These are phyloP conservation scores for Sorex fumeus DNA, from an alignment of 2,113 vertebrate species.

Conservation along the genomic window DNA sequence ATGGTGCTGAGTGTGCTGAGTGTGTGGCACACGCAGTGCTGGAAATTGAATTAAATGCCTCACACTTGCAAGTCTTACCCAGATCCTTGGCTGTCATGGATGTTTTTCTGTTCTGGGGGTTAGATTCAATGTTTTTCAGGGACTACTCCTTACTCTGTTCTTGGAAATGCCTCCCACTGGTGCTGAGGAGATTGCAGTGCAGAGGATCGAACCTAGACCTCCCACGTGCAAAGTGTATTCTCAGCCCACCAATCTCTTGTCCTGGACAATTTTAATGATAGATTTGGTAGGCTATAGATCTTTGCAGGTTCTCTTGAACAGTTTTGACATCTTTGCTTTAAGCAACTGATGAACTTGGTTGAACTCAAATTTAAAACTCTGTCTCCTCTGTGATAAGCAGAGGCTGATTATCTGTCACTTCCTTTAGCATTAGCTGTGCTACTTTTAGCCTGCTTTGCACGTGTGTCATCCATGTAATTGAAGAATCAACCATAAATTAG, in stretches of 20 bases:
- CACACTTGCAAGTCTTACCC: too few species aligned
- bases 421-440: neutral
- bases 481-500: neutral
- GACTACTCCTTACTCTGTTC: too few species aligned
- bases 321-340: neutral
- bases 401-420: neutral
- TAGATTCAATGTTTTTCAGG: too few species aligned
- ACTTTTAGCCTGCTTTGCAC: neutral
- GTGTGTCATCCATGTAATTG: neutral
- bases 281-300: neutral
- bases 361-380: conserved; percentile 5
- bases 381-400: neutral
- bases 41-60: too few species aligned
- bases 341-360: neutral
- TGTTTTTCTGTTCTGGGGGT: too few species aligned
- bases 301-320: neutral
- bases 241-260: neutral
- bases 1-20: too few species aligned
- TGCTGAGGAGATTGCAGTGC: too few species aligned
- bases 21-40: too few species aligned
- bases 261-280: neutral
- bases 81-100: too few species aligned
- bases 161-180: too few species aligned
- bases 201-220: too few species aligned
- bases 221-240: too few species aligned